Conservation (phyloP, 2,888 invertebrate species). For the Gisinianus flammeolus region DNA sequence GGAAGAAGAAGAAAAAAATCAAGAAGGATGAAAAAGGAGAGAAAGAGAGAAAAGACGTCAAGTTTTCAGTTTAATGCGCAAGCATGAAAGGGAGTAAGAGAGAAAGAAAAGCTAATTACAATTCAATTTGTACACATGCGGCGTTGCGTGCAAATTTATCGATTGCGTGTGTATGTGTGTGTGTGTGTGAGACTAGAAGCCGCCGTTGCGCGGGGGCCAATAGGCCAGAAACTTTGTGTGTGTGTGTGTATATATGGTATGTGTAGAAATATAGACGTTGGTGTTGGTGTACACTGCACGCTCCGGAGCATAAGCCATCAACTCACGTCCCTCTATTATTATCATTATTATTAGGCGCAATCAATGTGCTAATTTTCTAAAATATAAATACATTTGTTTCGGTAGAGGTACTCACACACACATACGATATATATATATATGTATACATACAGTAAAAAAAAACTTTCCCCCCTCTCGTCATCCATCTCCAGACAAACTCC, state of each 20-base stretch:
- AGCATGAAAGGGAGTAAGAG: slow-evolving; percentile 1
- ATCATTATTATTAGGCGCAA: slow-evolving; percentile 9
- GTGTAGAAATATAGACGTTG: neutral
- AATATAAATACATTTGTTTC: slow-evolving; percentile 6
- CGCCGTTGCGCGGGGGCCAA: slow-evolving; percentile 10
- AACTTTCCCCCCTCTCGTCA: neutral
- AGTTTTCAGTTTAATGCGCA: neutral
- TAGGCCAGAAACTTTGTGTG: neutral
- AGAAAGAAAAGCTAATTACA: slow-evolving; percentile 14
- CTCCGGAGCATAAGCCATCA: neutral
- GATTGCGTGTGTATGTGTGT: slow-evolving; percentile 11
- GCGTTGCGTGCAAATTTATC: slow-evolving; percentile 18
- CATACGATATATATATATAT: too few relatives aligned
- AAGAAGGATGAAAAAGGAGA: neutral
- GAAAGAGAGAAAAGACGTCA: neutral
- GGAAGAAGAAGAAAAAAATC: neutral
- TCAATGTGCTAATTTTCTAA: slow-evolving; percentile 11
- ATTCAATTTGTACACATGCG: slow-evolving; percentile 21
- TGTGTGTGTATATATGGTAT: neutral
- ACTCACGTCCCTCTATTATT: slow-evolving; percentile 7
- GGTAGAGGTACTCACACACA: neutral
- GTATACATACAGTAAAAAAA: neutral
- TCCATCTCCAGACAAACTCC: neutral
- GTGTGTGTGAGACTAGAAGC: neutral
- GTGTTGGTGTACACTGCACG: neutral